Conservation (phyloP, 2,797 vertebrate genomes). For the Bradypodion ventrale region DNA sequence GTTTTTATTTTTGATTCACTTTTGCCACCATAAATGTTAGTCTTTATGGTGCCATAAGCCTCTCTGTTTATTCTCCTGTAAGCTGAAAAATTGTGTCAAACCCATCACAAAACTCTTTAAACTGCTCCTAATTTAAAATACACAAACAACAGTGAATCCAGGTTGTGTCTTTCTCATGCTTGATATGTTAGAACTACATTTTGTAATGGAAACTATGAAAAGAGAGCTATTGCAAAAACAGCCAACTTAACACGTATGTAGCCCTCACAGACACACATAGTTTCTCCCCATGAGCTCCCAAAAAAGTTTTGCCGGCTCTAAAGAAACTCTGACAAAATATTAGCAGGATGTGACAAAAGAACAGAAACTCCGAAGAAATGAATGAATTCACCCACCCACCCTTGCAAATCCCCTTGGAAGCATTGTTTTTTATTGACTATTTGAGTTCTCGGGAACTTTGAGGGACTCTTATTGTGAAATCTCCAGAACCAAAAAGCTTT, state of each 20-base stretch:
- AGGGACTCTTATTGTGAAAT: slow-evolving; percentile 87
- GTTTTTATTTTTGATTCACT: too few relatives aligned
- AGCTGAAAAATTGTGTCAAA: neutral
- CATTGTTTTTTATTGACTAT: slow-evolving; percentile 18
- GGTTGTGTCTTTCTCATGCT: slow-evolving; percentile 2
- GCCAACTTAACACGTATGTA: neutral
- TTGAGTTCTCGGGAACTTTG: slow-evolving; percentile 16
- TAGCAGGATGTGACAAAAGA: neutral
- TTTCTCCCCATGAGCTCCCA: too few relatives aligned
- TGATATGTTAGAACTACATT: neutral
- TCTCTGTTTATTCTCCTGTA: neutral
- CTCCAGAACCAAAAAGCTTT: slow-evolving; percentile 32
- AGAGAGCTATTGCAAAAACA: neutral
- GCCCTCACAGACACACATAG: neutral
- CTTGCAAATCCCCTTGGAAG: neutral
- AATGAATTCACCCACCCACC: neutral
- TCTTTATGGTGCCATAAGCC: neutral
- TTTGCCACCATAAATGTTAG: neutral
- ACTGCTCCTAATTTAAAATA: neutral
- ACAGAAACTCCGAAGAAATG: neutral
- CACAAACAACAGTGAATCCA: neutral
- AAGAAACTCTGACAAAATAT: neutral
- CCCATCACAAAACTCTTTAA: rapidly evolving
- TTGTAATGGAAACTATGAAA: neutral
- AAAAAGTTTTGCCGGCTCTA: neutral